Percentiles rank a stretch among this genome's conserved stretches.
Conservation (phyloP, 2,113 vertebrate genomes). For the Nannospalax galili region DNA sequence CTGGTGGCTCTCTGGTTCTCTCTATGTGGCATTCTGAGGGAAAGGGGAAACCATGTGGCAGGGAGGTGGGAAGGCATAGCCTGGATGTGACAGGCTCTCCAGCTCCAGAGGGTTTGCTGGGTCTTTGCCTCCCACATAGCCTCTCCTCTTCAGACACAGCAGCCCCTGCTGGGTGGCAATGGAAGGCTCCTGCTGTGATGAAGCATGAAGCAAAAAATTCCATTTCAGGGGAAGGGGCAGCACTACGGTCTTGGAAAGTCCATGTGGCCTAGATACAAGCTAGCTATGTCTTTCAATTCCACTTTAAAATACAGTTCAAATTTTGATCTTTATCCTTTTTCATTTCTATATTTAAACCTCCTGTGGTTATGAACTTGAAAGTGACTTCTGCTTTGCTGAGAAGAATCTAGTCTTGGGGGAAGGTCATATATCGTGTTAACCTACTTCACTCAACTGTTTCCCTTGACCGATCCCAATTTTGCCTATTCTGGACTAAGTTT, state of each 20-base stretch:
- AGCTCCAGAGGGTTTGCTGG: background rate
- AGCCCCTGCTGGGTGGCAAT: background rate
- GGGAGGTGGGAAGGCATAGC: fast-evolving
- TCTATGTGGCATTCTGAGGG: too few species aligned
- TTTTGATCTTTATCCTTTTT: slow-evolving; percentile 12
- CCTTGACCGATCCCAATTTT: background rate
- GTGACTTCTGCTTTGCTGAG: background rate
- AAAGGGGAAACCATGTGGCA: fast-evolving
- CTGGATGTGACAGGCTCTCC: too few species aligned
- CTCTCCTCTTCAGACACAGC: background rate
- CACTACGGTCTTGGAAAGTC: background rate
- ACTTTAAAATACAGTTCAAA: slow-evolving; percentile 13
- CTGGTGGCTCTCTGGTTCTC: fast-evolving
- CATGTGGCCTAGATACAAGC: background rate
- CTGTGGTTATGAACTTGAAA: background rate
- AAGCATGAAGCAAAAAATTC: background rate
- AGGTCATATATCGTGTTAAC: background rate
- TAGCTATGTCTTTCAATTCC: background rate
- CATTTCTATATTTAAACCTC: slow-evolving; percentile 20
- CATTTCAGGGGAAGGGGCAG: background rate
- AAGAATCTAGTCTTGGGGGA: background rate
- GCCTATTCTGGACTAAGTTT: background rate
- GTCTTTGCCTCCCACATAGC: fast-evolving
- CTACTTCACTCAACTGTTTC: background rate
- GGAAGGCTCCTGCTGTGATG: background rate